Evolutionary conservation across 2,888 invertebrate genomes (phyloP).

Genomic region (Monoplex corrugatus): DNA sequence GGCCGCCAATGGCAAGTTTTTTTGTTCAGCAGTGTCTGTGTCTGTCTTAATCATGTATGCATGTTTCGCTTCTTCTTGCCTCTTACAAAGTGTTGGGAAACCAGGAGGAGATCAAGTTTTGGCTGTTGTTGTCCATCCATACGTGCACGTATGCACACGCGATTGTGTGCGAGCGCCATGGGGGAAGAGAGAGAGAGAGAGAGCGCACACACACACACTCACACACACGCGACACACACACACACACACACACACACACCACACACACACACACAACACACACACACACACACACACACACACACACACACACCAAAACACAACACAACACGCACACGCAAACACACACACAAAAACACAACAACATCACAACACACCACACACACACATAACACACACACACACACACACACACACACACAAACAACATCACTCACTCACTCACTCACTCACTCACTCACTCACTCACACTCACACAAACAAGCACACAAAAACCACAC

Average conservation of each 20-base stretch:
- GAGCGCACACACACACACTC: neutral
- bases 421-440: neutral
- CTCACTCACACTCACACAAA: neutral
- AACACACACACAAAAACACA: neutral
- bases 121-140: too few species aligned
- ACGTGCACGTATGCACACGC: too few species aligned
- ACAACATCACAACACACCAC: too few species aligned
- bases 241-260: neutral
- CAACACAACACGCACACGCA: neutral
- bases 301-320: neutral
- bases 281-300: neutral
- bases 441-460: neutral
- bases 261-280: constrained; percentile 13
- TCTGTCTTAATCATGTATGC: too few species aligned
- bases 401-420: neutral
- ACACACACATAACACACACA: neutral
- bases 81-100: too few species aligned
- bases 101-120: too few species aligned
- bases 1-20: too few species aligned
- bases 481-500: neutral
- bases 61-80: too few species aligned
- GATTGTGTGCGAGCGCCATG: too few species aligned
- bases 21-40: too few species aligned
- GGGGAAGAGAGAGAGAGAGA: too few species aligned
- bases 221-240: neutral